Evolutionary conservation across 2,113 vertebrate species (phyloP).

Genomic region (Thunnus maccoyii): DNA sequence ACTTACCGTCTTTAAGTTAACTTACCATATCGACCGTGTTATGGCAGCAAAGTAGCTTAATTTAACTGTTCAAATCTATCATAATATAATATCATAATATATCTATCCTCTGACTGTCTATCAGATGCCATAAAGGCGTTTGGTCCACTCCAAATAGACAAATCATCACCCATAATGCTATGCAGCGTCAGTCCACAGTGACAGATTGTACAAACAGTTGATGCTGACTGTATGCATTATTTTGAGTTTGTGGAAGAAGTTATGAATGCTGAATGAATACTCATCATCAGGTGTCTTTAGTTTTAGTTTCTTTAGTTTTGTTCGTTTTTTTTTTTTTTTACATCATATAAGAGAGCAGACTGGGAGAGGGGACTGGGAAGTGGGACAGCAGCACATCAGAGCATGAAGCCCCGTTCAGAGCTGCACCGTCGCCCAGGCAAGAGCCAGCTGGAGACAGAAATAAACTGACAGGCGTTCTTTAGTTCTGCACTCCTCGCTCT

Average conservation of each 20-base stretch:
- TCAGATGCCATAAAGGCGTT: no score
- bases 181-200: no score
- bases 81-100: no score
- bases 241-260: not conserved
- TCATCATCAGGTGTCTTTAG: not conserved
- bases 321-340: constrained; percentile 5
- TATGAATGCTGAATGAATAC: not conserved
- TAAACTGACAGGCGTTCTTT: constrained; percentile 68
- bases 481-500: constrained; percentile 59
- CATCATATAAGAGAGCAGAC: not conserved
- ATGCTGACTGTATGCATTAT: not conserved
- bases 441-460: constrained; percentile 48
- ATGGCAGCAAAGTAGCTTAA: no score
- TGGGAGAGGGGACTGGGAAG: constrained; percentile 13
- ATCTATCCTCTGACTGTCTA: no score
- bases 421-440: not conserved
- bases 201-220: no score
- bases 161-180: no score
- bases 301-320: not conserved
- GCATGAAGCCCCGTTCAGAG: constrained; percentile 38
- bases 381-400: constrained; percentile 60
- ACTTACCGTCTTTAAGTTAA: no score
- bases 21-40: no score
- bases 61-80: no score
- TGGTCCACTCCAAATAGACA: no score